Conservation (phyloP, 92 coral and sea anemone species). For the Blastomussa wellsi region DNA sequence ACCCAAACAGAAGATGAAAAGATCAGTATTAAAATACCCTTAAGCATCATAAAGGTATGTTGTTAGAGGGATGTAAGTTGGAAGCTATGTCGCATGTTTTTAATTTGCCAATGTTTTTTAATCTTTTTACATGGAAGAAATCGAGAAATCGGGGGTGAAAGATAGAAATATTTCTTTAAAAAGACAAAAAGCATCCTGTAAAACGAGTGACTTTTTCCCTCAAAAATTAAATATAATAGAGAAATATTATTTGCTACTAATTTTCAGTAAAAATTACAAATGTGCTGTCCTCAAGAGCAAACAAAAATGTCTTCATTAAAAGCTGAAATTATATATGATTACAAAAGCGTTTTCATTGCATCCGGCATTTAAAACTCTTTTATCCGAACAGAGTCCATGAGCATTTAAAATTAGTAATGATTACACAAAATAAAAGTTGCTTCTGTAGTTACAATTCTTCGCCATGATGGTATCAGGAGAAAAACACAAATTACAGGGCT, state of each 20-base stretch:
- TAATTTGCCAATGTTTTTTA: not conserved
- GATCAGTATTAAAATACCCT: not conserved
- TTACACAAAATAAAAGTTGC: not conserved
- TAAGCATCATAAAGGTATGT: not conserved
- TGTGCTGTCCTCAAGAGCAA: not conserved
- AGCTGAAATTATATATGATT: not conserved
- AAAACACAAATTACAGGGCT: not conserved
- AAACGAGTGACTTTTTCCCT: not conserved
- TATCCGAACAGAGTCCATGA: not conserved
- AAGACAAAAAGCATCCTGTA: not conserved
- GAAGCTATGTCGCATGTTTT: not conserved
- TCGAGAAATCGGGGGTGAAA: not conserved
- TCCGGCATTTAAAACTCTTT: slow-evolving; percentile 32
- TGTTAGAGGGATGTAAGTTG: not conserved
- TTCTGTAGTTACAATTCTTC: not conserved
- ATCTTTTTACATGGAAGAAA: not conserved
- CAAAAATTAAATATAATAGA: not conserved
- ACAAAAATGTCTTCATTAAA: slow-evolving; percentile 12
- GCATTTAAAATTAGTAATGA: slow-evolving; percentile 6
- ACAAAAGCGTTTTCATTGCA: not conserved
- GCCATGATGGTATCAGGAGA: not conserved
- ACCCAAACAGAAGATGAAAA: not conserved
- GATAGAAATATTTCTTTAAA: not conserved
- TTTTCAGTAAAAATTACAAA: not conserved
- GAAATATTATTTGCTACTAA: not conserved